A percentile compares a stretch with the other conserved stretches of the same genome.
Evolutionary conservation across 2,888 invertebrate genomes (phyloP).

Genomic region (Nephrocerus scutellatus): DNA sequence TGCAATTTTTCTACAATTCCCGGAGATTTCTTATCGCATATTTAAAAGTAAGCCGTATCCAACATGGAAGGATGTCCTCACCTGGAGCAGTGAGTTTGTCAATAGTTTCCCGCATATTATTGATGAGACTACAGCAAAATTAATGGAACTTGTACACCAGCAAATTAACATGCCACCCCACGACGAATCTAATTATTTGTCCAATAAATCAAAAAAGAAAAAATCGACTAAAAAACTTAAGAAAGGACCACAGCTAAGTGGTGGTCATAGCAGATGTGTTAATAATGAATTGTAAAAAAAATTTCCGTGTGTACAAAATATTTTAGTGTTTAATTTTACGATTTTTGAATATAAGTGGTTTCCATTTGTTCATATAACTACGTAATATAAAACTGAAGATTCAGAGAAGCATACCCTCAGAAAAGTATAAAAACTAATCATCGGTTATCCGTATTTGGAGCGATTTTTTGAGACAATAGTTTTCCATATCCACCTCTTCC

Average conservation of each 20-base stretch:
- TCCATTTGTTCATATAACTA: too few species aligned
- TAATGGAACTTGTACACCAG: conserved; percentile 23
- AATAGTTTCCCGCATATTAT: conserved; percentile 22
- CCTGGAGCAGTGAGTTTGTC: conserved; percentile 26
- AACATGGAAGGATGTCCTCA: conserved; percentile 22
- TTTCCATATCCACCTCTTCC: conserved; percentile 98
- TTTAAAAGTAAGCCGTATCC: conserved; percentile 16
- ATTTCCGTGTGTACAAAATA: too few species aligned
- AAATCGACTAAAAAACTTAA: conserved; percentile 10
- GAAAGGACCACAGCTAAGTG: conserved; percentile 13
- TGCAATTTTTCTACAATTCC: conserved; percentile 27
- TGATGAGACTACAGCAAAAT: conserved; percentile 21
- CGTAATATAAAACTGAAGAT: too few species aligned
- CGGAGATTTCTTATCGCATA: conserved; percentile 25
- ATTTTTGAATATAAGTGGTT: too few species aligned
- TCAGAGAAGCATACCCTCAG: too few species aligned
- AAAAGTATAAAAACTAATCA: too few species aligned
- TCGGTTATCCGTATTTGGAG: conserved; percentile 53
- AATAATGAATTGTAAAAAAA: too few species aligned
- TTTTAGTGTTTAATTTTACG: too few species aligned
- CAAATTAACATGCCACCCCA: conserved; percentile 24
- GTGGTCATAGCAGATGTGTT: too few species aligned
- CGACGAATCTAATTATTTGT: neutral
- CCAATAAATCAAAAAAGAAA: neutral
- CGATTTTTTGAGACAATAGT: conserved; percentile 78